These are phyloP conservation scores for Nowickia ferox DNA, from an alignment of 2,888 invertebrate genomes.

Conservation along the genomic window DNA sequence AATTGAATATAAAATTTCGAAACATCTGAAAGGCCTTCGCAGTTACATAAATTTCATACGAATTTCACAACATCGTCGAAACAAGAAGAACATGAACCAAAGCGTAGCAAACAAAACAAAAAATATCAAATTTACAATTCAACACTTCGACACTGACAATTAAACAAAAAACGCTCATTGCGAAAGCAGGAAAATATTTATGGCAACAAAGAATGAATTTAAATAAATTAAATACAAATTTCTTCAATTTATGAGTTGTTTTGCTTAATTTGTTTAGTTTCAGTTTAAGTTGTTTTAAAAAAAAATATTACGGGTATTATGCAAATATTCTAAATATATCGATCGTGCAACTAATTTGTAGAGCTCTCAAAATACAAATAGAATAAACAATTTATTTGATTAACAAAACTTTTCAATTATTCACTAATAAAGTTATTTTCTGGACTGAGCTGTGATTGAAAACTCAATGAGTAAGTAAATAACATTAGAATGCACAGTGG, in stretches of 20 bases:
- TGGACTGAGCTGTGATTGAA: not conserved
- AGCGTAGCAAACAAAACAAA: not conserved
- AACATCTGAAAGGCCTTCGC: conserved; percentile 34
- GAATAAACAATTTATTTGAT: not conserved
- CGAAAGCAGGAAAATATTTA: conserved; percentile 12
- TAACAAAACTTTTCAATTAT: not conserved
- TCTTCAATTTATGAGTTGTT: not conserved
- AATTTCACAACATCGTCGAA: conserved; percentile 38
- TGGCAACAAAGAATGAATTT: conserved; percentile 20
- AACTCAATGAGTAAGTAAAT: not conserved
- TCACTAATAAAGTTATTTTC: not conserved
- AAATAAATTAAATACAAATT: conserved; percentile 12
- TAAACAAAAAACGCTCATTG: conserved; percentile 27
- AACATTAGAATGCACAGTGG: not conserved
- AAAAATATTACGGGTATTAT: not conserved
- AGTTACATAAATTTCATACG: conserved; percentile 50
- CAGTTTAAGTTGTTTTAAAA: not conserved
- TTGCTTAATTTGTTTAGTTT: not conserved
- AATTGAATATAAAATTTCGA: conserved; percentile 51
- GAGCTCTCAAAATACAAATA: too few species aligned
- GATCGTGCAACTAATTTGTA: too few species aligned
- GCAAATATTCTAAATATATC: too few species aligned
- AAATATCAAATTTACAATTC: conserved; percentile 49
- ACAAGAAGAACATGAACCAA: conserved; percentile 11
- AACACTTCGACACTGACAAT: conserved; percentile 45